These are phyloP conservation scores for Poicephalus meyeri DNA, from an alignment of 2,113 vertebrate species.

Conservation along the genomic window DNA sequence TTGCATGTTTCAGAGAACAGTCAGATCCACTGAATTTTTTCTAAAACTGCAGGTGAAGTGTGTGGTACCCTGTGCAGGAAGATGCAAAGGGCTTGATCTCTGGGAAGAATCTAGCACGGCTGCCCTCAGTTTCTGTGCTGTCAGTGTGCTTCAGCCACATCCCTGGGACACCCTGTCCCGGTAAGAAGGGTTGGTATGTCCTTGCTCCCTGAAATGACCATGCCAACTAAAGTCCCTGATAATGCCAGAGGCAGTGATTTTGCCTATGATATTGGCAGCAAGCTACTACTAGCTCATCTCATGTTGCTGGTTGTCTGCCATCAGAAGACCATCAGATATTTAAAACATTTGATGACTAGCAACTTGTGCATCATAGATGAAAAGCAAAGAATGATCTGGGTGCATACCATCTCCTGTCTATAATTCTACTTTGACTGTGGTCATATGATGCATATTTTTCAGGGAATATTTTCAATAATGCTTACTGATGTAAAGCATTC, in stretches of 20 bases:
- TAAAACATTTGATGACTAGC: background rate
- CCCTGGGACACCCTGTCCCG: accelerated
- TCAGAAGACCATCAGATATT: background rate
- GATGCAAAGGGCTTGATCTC: background rate
- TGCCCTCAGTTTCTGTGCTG: background rate
- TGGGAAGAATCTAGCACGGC: background rate
- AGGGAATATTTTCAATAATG: background rate
- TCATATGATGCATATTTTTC: background rate
- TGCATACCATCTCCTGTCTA: background rate
- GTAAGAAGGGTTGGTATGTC: background rate
- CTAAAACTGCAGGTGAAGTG: background rate
- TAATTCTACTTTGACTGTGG: background rate
- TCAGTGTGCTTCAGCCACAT: background rate
- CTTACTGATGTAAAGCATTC: background rate
- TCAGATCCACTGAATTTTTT: background rate
- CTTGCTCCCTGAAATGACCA: background rate
- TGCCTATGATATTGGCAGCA: background rate
- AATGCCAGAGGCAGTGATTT: background rate
- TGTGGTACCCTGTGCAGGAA: background rate
- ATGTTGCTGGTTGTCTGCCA: background rate
- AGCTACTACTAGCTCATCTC: background rate
- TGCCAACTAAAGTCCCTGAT: background rate
- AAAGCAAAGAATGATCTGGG: background rate
- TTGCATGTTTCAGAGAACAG: background rate
- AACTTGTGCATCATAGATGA: background rate